Conservation (phyloP, 30 jellyfish, hydroid and myxozoan species). For the Aurelia aurita region DNA sequence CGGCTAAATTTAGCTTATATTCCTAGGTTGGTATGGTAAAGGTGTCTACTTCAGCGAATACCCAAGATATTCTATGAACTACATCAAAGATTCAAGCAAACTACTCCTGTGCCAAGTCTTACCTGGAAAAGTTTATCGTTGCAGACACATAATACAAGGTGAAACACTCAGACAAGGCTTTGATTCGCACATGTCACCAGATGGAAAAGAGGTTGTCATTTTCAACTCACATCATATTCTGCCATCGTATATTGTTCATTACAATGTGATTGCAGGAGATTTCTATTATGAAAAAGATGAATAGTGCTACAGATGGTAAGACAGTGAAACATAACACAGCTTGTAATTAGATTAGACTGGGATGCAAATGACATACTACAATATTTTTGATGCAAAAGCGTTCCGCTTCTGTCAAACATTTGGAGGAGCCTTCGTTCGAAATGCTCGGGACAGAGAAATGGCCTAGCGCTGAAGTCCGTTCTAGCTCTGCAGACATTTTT, state of each 20-base stretch:
- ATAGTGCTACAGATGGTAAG: neutral
- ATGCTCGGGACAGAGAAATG: no score
- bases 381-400: neutral
- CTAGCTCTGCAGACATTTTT: no score
- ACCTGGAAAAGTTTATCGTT: conserved; percentile 72
- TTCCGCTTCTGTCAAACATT: no score
- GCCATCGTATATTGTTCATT: conserved; percentile 79
- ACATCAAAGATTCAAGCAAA: conserved; percentile 60
- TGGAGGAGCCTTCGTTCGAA: no score
- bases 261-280: conserved; percentile 52
- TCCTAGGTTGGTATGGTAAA: conserved; percentile 79
- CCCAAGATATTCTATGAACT: conserved; percentile 78
- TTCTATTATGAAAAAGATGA: conserved; percentile 65
- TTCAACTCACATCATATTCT: conserved; percentile 77
- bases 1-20: no score
- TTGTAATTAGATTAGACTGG: no score
- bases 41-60: conserved; percentile 88
- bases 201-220: conserved; percentile 75
- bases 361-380: no score
- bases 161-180: conserved; percentile 56
- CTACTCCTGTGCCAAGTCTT: conserved; percentile 77
- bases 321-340: conserved; percentile 10
- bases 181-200: conserved; percentile 85
- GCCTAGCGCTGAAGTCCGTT: no score
- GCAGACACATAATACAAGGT: conserved; percentile 67